Conservation (phyloP, 2,113 vertebrate species). For the Rhynchomys soricoides region DNA sequence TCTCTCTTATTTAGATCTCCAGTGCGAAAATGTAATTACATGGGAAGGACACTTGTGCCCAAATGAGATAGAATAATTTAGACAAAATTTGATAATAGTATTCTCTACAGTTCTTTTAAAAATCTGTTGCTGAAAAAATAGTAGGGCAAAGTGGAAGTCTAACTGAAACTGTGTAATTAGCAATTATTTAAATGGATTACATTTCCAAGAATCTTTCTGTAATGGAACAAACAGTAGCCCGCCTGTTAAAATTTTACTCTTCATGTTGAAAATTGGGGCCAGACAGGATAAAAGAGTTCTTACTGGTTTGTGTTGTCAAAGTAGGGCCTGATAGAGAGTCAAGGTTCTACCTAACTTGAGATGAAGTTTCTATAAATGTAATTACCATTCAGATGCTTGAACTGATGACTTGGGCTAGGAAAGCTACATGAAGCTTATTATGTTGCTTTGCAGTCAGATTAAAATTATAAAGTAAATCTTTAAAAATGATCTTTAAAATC, state of each 20-base stretch:
- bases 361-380: conserved; percentile 37
- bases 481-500: neutral
- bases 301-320: conserved; percentile 21
- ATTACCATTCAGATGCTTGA: conserved; percentile 34
- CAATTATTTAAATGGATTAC: conserved; percentile 41
- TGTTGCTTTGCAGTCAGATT: conserved; percentile 18
- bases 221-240: conserved; percentile 30
- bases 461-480: conserved; percentile 40
- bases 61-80: conserved; percentile 57
- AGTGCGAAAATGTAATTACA: conserved; percentile 20
- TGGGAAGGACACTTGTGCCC: conserved; percentile 19
- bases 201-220: conserved; percentile 53
- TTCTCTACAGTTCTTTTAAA: conserved; percentile 41
- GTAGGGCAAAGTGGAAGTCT: conserved; percentile 18
- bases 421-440: conserved; percentile 45
- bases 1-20: conserved; percentile 5
- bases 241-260: conserved; percentile 18
- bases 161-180: conserved; percentile 47
- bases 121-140: conserved; percentile 31
- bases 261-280: conserved; percentile 31
- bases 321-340: neutral
- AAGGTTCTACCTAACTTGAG: conserved; percentile 35
- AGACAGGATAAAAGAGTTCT: neutral
- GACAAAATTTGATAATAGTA: conserved; percentile 39
- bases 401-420: conserved; percentile 23